phyloP scores from a whole-genome alignment of 53 echinoderm and acorn worm genomes.

The Luidia sarsii region DNA sequence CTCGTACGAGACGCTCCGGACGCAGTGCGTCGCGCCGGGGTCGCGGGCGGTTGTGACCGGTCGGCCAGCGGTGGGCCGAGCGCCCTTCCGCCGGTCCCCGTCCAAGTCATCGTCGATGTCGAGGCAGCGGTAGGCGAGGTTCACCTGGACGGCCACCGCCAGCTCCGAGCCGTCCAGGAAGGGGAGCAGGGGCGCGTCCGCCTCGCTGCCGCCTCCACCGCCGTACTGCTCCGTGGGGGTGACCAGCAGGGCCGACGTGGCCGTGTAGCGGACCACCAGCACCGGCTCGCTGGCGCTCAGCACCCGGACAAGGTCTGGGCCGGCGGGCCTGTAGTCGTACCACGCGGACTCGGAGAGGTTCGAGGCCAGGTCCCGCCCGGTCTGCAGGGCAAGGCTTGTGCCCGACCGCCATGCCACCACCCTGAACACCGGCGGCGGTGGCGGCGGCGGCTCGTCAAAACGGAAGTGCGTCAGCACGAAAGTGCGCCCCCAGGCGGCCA shows the following conservation, averaged over 20 bases:
- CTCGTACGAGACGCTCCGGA: too few species aligned
- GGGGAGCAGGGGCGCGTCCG: too few species aligned
- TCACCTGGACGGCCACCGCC: neutral
- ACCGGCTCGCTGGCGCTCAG: neutral
- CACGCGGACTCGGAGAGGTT: neutral
- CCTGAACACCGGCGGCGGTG: too few species aligned
- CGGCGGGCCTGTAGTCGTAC: neutral
- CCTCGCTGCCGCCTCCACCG: neutral
- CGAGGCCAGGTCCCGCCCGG: neutral
- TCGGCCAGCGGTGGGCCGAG: too few species aligned
- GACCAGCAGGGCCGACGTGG: neutral
- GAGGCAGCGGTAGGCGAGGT: neutral
- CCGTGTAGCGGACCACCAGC: slow-evolving; percentile 1
- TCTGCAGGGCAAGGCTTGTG: neutral
- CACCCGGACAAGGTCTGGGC: neutral
- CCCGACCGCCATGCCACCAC: neutral
- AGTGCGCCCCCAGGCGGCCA: neutral
- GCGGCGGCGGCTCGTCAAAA: neutral
- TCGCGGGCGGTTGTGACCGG: too few species aligned
- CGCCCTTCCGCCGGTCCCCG: too few species aligned
- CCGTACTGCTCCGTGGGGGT: neutral
- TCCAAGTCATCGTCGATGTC: too few species aligned
- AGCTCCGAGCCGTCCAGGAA: neutral
- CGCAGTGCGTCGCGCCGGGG: too few species aligned
- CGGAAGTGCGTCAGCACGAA: neutral